Percentiles rank a stretch among this genome's conserved stretches.
These are phyloP conservation scores for Drosophila austrosaltans DNA, from an alignment of 2,888 invertebrate species.

Conservation along the genomic window DNA sequence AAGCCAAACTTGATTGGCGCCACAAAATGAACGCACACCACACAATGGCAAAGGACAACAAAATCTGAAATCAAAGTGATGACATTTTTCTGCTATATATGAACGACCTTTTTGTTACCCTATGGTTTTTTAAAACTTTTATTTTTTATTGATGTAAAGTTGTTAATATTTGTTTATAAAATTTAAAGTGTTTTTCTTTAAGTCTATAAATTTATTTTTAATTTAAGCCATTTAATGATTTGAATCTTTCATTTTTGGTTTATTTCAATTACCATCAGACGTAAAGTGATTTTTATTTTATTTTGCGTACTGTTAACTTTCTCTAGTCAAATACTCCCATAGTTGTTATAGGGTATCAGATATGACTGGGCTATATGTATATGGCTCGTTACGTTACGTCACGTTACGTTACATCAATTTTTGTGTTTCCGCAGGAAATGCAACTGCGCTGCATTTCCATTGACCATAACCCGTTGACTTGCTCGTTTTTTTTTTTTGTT, in stretches of 20 bases:
- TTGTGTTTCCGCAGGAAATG: conserved; percentile 77
- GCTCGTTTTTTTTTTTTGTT: not conserved
- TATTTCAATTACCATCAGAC: too few relatives aligned
- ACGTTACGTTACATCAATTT: conserved; percentile 78
- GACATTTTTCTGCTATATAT: not conserved
- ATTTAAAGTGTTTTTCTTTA: too few relatives aligned
- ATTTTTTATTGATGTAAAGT: too few relatives aligned
- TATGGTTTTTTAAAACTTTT: not conserved
- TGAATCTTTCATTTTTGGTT: too few relatives aligned
- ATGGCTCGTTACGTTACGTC: conserved; percentile 71
- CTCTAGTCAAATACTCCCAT: conserved; percentile 31
- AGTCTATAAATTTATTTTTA: too few relatives aligned
- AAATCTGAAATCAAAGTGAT: conserved; percentile 9
- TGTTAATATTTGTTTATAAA: too few relatives aligned
- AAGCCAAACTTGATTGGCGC: conserved; percentile 77
- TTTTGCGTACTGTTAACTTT: not conserved
- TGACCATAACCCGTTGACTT: conserved; percentile 33
- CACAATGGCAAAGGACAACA: conserved; percentile 32
- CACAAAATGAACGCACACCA: conserved; percentile 41
- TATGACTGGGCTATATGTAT: conserved; percentile 52
- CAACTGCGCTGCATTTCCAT: conserved; percentile 63
- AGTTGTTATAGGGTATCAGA: conserved; percentile 9
- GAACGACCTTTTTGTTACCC: not conserved
- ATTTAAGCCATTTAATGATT: too few relatives aligned
- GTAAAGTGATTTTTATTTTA: too few relatives aligned